phyloP scores from a whole-genome alignment of 1,140 invertebrate genomes.

The Armadillidium nasatum region DNA sequence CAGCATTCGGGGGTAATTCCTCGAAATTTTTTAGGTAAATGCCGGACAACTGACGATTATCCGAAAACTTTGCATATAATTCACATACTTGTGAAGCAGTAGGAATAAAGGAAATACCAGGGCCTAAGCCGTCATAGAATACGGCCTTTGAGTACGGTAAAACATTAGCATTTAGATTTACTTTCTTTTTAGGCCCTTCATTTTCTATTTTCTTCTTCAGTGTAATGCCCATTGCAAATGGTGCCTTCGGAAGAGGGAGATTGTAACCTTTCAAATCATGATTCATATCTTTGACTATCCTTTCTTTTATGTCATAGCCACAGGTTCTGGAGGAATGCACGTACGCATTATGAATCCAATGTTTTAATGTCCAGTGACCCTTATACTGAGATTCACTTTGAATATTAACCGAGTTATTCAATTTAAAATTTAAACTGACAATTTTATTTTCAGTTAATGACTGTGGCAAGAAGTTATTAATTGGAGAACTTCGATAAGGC shows the following conservation, averaged over 20 bases:
- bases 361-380: constrained; percentile 33
- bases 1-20: neutral
- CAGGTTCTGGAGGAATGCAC: constrained; percentile 27
- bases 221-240: neutral
- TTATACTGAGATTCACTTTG: constrained; percentile 27
- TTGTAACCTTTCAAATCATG: neutral
- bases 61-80: neutral
- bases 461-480: constrained; percentile 24
- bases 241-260: neutral
- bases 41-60: neutral
- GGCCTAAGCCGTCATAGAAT: neutral
- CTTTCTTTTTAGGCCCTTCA: neutral
- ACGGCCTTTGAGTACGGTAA: neutral
- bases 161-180: neutral
- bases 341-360: constrained; percentile 28
- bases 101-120: neutral
- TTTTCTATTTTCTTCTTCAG: neutral
- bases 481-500: neutral
- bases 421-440: constrained; percentile 4
- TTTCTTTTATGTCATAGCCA: constrained; percentile 28
- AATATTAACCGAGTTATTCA: constrained; percentile 33
- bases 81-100: neutral
- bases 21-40: neutral
- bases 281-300: neutral
- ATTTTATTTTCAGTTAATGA: constrained; percentile 14